phyloP scores from a whole-genome alignment of 2,888 invertebrate species.

The Gonocerus acuteangulatus region DNA sequence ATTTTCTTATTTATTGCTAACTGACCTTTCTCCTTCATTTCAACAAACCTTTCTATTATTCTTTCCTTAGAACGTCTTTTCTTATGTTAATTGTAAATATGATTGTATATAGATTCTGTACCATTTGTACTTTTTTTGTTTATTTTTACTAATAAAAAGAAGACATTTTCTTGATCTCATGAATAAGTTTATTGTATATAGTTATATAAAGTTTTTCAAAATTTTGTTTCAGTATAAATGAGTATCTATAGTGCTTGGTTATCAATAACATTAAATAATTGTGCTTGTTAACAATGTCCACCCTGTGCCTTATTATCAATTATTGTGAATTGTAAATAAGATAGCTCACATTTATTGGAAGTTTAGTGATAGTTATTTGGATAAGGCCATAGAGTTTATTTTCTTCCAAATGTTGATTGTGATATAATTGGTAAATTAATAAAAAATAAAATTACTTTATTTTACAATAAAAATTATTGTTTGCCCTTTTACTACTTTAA shows the following conservation, averaged over 20 bases:
- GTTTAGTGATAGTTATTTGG: no score
- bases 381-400: not conserved
- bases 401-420: constrained; percentile 1
- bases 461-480: not conserved
- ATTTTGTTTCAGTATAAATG: no score
- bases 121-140: constrained; percentile 6
- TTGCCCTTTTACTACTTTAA: no score
- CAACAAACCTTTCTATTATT: not conserved
- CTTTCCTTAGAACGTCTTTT: no score
- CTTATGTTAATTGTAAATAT: not conserved
- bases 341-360: no score
- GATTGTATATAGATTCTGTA: constrained; percentile 7
- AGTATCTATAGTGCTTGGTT: no score
- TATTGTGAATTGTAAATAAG: no score
- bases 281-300: no score
- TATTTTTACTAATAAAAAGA: constrained; percentile 1
- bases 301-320: no score
- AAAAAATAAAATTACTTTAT: constrained; percentile 16
- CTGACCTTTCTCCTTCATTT: not conserved
- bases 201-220: constrained; percentile 32
- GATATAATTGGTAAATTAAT: constrained; percentile 18
- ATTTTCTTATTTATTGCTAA: no score
- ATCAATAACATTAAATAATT: no score
- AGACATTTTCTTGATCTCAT: constrained; percentile 25
- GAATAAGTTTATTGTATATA: constrained; percentile 25